Evolutionary conservation across 2,113 vertebrate species (phyloP).

Genomic region (Neolamprologus cancellatus): DNA sequence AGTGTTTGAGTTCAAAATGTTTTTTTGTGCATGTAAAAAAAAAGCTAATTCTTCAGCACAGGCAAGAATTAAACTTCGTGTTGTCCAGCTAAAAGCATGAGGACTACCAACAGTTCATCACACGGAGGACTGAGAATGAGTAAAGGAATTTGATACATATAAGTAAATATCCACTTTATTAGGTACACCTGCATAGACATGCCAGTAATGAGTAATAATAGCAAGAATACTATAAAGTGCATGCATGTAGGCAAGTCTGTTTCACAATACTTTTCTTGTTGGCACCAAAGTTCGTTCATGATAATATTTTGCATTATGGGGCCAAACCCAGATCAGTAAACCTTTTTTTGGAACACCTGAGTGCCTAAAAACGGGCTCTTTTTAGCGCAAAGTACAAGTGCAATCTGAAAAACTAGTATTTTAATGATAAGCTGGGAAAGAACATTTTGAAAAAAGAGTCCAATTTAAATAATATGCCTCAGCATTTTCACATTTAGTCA

Average conservation of each 20-base stretch:
- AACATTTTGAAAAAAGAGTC: not conserved
- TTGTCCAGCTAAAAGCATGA: not conserved
- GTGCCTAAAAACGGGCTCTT: not conserved
- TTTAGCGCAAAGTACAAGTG: not conserved
- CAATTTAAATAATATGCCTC: not conserved
- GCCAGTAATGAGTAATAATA: not conserved
- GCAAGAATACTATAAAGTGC: not conserved
- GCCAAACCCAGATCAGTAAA: not conserved
- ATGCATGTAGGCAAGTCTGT: not conserved
- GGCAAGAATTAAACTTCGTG: not conserved
- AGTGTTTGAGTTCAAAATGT: not conserved
- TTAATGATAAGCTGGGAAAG: not conserved
- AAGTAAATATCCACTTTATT: not conserved
- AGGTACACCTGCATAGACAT: not conserved
- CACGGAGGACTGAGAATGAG: not conserved
- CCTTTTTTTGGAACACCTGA: not conserved
- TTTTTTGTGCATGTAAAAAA: not conserved
- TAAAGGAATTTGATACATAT: not conserved
- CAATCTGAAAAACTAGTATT: not conserved
- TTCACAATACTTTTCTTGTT: not conserved
- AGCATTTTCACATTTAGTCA: not conserved
- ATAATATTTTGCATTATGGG: not conserved
- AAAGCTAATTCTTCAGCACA: not conserved
- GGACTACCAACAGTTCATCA: not conserved
- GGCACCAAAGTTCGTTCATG: not conserved